Evolutionary conservation across 2,888 invertebrate species (phyloP), one percentile per base, ranked within the genome.

Genomic region (Dioctria rufipes): DNA sequence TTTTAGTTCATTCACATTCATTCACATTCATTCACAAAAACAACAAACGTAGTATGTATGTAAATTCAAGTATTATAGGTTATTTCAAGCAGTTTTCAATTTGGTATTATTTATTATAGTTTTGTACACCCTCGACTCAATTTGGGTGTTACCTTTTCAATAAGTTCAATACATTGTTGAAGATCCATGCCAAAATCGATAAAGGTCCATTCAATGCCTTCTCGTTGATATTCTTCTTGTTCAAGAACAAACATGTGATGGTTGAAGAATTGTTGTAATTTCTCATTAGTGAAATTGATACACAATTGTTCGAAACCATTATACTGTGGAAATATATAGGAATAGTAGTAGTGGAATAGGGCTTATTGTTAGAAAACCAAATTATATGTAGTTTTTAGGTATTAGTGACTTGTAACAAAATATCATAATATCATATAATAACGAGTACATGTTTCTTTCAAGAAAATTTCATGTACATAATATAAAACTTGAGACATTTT

Each of bases 141-240:
- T 63, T 63, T 63, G 63, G 77, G 77, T 43, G 77, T 49, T 92
- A 92, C 92, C 92, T 93, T 94, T 90, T 94, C 94, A 88, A 94
- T 92, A 85, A 95, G 91, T 87, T 94, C 94, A 90, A 95, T 95
- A 89, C 94, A 94, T 87, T 92, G 91, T 89, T 93, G 93, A 88
- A 96, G 93, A 90, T 96, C 96, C 94, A 96, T 94, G 91, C 96
- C 96, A 91, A 96, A 96, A 92, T 96, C 96, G 90, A 96, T 96
- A 91, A 96, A 96, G 87, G 94, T 93, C 96, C 96, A 96, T 89
- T 95, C 93, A 91, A 96, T 96, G 89, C 96, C 96, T 91, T 96
- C 96, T 86, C 93, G 92, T 89, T 95, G 94, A 91, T 96, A 96
- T 90, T 96, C 96, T 91, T 96, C 96, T 92, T 96, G 96, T 91